Conservation (phyloP, 2,113 vertebrate genomes). For the Dolichallabes microphthalmus region DNA sequence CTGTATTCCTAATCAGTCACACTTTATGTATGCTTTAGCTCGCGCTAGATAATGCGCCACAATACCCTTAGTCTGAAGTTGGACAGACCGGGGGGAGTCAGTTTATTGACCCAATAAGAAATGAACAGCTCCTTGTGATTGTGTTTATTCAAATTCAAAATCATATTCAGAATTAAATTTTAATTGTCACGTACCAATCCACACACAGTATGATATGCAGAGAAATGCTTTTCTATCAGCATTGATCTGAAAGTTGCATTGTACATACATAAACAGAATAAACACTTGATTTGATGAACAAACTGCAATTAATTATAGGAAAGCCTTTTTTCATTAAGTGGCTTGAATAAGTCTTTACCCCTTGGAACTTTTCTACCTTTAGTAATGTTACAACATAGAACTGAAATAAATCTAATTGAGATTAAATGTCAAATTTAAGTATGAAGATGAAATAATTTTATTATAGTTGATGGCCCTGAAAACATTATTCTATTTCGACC, state of each 20-base stretch:
- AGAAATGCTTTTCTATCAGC: background rate
- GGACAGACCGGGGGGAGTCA: no score
- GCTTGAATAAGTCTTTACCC: background rate
- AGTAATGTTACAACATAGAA: background rate
- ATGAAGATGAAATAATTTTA: background rate
- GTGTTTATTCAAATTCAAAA: background rate
- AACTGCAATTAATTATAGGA: background rate
- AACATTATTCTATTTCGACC: background rate
- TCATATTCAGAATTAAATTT: background rate
- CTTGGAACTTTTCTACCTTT: background rate
- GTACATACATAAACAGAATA: background rate
- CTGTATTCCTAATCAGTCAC: background rate
- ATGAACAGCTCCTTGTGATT: background rate
- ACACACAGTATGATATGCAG: no score
- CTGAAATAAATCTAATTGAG: background rate
- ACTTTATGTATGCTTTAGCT: slow-evolving; percentile 9
- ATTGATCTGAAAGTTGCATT: background rate
- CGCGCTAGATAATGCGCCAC: background rate
- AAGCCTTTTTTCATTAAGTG: background rate
- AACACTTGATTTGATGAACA: background rate
- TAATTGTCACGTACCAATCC: no score
- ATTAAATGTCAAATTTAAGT: background rate
- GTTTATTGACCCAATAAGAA: background rate
- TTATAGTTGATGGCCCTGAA: background rate
- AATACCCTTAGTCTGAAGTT: background rate